Evolutionary conservation across 2,797 vertebrate species (phyloP).

Genomic region (Otus scops): DNA sequence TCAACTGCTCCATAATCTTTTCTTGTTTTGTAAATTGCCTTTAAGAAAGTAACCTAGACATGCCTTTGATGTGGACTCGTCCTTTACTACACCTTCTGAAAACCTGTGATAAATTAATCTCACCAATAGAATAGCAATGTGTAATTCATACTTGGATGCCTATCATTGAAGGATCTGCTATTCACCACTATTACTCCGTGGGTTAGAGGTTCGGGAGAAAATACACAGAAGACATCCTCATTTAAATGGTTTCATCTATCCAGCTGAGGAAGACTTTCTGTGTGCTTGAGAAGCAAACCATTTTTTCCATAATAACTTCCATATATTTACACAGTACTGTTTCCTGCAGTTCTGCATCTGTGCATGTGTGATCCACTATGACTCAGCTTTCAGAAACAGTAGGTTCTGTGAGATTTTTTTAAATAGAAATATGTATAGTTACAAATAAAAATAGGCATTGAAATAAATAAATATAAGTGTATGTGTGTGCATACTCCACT

Average conservation of each 20-base stretch:
- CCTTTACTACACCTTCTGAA: conserved; percentile 38
- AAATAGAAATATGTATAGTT: background rate
- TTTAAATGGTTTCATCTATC: background rate
- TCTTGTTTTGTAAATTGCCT: conserved; percentile 70
- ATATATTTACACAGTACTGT: rapidly evolving
- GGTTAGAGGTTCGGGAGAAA: background rate
- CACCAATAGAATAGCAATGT: background rate
- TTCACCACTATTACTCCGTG: background rate
- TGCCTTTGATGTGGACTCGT: conserved; percentile 80
- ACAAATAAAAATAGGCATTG: background rate
- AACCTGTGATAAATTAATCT: conserved; percentile 56
- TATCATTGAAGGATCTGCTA: background rate
- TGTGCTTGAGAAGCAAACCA: background rate
- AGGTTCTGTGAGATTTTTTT: background rate
- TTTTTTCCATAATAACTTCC: background rate
- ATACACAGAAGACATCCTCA: background rate
- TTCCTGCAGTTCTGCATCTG: background rate
- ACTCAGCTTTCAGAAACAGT: background rate
- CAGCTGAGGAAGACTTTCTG: background rate
- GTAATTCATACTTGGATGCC: conserved; percentile 11
- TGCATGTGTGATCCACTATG: background rate
- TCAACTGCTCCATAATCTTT: conserved; percentile 47
- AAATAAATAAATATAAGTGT: background rate
- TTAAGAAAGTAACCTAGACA: conserved; percentile 58
- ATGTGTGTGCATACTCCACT: background rate